Evolutionary conservation across 2,113 vertebrate genomes (phyloP), one percentile per base, ranked within the genome.

Genomic region (Recurvirostra avosetta): DNA sequence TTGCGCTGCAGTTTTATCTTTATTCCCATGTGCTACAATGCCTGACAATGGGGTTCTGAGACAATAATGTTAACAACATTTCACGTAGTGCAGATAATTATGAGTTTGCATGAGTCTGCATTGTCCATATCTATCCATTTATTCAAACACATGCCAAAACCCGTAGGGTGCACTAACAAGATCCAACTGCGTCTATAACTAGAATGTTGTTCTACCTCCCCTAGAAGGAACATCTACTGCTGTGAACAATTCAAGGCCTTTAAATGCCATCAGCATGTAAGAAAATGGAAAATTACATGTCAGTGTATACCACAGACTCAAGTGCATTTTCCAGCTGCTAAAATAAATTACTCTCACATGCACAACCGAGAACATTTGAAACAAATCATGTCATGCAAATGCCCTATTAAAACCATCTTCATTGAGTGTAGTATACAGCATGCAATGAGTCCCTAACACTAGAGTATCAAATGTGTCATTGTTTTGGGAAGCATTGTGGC

Each of bases 261-360:
- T 92, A 92, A 95, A 95, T 76, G 66, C 71, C 71, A 94, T 55
- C 91, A 95, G 91, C 86, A 82, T 79, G 82, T 32, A 86, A 88
- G 92, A 95, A 88, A 95, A 92, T 1, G 27, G 86, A 88, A 94
- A 94, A 97, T 94, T 90, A 83, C 49, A 62, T 65, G 41, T 72
- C 81, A 63, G 9, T 7, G n/a, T 65, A 72, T 22, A 79, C 41
- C 45, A 86, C 70, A 76, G 74, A 43, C 56, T 86, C 45, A 85
- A 95, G 45, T 41, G 43, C 58, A 75, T 79, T 90, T 90, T 94
- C 94, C 86, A 94, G 94, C 91, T 94, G 92, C 67, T 94, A 83
- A 92, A 94, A 95, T 70, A 92, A 96, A 91, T 73, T 88, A 82
- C 26, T 89, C 30, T 62, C 32, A 59, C 34, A 52, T 27, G 27